These are phyloP conservation scores for Neuroscelio doddi DNA, from an alignment of 2,888 invertebrate species.

Conservation along the genomic window DNA sequence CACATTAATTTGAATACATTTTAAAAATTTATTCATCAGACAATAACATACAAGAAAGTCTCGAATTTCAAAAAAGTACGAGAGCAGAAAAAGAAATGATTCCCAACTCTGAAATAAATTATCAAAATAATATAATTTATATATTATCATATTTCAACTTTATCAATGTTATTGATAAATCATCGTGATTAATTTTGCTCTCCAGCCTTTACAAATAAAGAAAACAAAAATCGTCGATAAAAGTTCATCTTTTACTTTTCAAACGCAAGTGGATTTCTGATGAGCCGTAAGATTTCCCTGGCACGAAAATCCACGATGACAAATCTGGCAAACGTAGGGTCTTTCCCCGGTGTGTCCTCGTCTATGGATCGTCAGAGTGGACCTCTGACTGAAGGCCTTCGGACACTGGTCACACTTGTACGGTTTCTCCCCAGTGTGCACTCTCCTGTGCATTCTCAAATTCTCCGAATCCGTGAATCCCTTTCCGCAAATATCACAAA, in stretches of 20 bases:
- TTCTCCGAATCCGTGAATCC: slow-evolving; percentile 72
- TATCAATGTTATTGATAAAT: no score
- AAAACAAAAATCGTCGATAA: neutral
- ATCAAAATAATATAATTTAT: no score
- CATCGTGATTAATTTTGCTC: neutral
- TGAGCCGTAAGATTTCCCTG: slow-evolving; percentile 72
- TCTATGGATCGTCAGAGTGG: slow-evolving; percentile 74
- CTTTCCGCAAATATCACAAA: slow-evolving; percentile 73
- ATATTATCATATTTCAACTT: no score
- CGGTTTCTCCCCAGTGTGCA: slow-evolving; percentile 74
- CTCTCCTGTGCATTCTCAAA: slow-evolving; percentile 71
- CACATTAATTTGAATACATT: no score
- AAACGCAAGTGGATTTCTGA: slow-evolving; percentile 68
- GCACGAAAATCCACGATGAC: slow-evolving; percentile 71
- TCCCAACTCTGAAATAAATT: no score
- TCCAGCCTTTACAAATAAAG: neutral
- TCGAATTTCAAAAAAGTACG: no score
- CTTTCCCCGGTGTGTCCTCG: slow-evolving; percentile 73
- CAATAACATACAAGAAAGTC: no score
- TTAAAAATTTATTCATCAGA: no score
- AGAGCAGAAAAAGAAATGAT: no score
- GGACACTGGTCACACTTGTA: slow-evolving; percentile 73
- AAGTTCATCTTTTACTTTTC: slow-evolving; percentile 20
- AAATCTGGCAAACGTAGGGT: slow-evolving; percentile 71
- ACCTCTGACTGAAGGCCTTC: slow-evolving; percentile 74